Base-by-base conservation (phyloP, 2,888 invertebrate genomes). In the Cosmia pyralina region DNA sequence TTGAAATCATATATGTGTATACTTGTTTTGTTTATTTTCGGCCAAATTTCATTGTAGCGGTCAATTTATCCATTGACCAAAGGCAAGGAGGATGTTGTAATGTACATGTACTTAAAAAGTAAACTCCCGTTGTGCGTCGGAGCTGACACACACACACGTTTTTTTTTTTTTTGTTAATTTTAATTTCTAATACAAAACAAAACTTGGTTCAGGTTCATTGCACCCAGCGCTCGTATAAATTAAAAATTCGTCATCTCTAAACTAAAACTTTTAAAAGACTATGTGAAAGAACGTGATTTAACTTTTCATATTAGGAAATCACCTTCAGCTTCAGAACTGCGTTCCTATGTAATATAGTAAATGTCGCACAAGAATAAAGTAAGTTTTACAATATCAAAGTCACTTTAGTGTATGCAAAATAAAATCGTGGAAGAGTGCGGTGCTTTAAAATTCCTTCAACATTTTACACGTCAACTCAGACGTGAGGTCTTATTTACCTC, bases 401-500 rank as follows among this genome's bases (percentile, higher is more conserved):
- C 57, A 69, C 72, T 79, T 60, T 64, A 65, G 50, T 66, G 73
- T 66, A 77, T 69, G 55, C 69, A 68, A 77, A 72, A 74, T 75
- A 71, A 82, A 86, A 85, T 78, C 73, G 63, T 75, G 41, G 44
- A 68, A 81, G 76, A 50, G 41, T 77, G 65, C 60, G 77, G 64
- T 76, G 77, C 77, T 80, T 73, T 58, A 82, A 75, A 85, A 81
- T 87, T 79, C 80, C 77, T 81, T 75, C 58, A 75, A 80, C 76
- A 79, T 79, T 85, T 84, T 81, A 72, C 65, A 77, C 79, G 81
- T 71, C 68, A 71, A 77, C 70, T 46, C 55, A 82, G 80, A 83
- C 75, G 72, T 81, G 70, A 82, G 78, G 63, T 82, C 82, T 82
- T 82, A 82, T 83, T 86, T 86, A 87, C 83, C 80, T 83, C 68